A percentile compares a stretch with the other conserved stretches of the same genome.
Conservation (phyloP, 2,797 vertebrate species). For the Argya squamiceps region DNA sequence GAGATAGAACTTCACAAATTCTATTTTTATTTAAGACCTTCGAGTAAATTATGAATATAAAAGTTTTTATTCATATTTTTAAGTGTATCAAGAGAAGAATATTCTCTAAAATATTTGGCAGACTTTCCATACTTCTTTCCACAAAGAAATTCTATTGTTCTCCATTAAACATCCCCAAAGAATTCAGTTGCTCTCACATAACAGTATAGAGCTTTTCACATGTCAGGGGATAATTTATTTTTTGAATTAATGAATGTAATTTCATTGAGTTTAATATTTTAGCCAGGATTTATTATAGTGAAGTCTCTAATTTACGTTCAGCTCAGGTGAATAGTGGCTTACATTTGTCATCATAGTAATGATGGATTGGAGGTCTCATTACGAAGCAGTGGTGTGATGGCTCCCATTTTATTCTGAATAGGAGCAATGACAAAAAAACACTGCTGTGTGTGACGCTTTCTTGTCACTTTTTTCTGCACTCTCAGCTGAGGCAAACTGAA, state of each 20-base stretch:
- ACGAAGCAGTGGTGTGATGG: background rate
- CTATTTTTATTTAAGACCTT: background rate
- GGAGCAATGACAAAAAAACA: background rate
- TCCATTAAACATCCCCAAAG: background rate
- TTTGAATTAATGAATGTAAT: slow-evolving; percentile 26
- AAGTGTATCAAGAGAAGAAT: background rate
- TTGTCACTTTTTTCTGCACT: background rate
- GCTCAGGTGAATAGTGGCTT: slow-evolving; percentile 14
- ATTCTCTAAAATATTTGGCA: background rate
- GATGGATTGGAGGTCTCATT: slow-evolving; percentile 9
- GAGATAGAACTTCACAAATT: background rate
- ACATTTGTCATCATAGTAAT: background rate
- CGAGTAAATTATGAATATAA: background rate
- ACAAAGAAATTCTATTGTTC: background rate
- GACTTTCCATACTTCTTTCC: background rate
- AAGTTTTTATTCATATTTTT: slow-evolving; percentile 19
- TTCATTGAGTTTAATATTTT: slow-evolving; percentile 37
- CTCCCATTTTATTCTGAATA: background rate
- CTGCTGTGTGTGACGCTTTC: background rate
- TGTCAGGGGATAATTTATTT: slow-evolving; percentile 12
- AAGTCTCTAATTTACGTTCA: background rate
- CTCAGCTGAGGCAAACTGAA: background rate
- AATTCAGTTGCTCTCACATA: background rate
- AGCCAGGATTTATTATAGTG: slow-evolving; percentile 19
- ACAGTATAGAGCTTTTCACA: background rate